These are phyloP conservation scores for Aphidius ervi DNA, from an alignment of 1,140 invertebrate genomes.

Conservation along the genomic window DNA sequence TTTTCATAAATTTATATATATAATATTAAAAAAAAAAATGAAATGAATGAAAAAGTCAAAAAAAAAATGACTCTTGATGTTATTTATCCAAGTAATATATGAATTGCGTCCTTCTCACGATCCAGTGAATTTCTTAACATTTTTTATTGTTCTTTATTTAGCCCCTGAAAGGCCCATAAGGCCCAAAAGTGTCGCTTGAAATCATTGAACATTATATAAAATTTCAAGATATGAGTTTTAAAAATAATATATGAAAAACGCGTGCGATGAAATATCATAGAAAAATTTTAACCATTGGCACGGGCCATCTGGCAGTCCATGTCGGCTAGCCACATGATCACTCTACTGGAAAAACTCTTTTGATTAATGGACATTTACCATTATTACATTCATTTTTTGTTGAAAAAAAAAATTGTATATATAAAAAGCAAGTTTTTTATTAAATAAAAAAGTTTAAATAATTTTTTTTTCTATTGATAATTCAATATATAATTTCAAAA, in stretches of 20 bases:
- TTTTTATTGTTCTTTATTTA: too few relatives aligned
- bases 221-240: background rate
- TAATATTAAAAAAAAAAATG: too few relatives aligned
- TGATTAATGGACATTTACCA: conserved; percentile 28
- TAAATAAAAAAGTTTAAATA: background rate
- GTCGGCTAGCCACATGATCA: conserved; percentile 12
- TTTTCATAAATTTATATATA: too few relatives aligned
- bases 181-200: too few relatives aligned
- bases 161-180: too few relatives aligned
- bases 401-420: background rate
- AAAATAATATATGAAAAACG: background rate
- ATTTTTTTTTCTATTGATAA: too few relatives aligned
- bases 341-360: conserved; percentile 28
- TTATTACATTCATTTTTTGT: background rate
- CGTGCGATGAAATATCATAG: background rate
- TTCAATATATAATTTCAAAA: too few relatives aligned
- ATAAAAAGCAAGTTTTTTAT: background rate
- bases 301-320: conserved; percentile 27
- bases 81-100: too few relatives aligned
- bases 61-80: too few relatives aligned
- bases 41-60: too few relatives aligned
- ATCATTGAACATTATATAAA: background rate
- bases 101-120: too few relatives aligned
- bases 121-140: too few relatives aligned
- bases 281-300: conserved; percentile 10